These are phyloP conservation scores for Carassius gibelio DNA, from an alignment of 2,113 vertebrate species.

Conservation along the genomic window DNA sequence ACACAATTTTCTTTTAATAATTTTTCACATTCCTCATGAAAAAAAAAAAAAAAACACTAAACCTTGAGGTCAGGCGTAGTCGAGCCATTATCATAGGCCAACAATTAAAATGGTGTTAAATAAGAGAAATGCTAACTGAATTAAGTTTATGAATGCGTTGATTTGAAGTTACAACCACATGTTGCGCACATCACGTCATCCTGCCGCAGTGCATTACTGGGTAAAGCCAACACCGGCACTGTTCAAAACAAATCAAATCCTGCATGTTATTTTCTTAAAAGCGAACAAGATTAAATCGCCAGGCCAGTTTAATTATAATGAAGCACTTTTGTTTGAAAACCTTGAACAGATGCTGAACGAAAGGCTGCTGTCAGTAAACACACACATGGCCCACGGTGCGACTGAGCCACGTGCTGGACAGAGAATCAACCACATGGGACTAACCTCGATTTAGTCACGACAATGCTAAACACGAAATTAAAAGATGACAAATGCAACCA, in stretches of 20 bases:
- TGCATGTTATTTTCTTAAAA: neutral
- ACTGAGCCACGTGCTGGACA: conserved; percentile 27
- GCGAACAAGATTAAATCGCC: neutral
- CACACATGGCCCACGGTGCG: neutral
- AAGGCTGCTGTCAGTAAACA: conserved; percentile 8
- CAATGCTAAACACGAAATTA: neutral
- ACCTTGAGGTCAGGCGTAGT: too few relatives aligned
- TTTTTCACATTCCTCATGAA: neutral
- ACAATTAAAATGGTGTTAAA: neutral
- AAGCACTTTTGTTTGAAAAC: neutral
- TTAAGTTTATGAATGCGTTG: neutral
- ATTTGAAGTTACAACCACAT: conserved; percentile 27
- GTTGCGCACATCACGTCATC: conserved; percentile 29
- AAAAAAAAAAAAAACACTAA: neutral
- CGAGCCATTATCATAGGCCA: neutral
- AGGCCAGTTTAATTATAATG: neutral
- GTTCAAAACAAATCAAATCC: conserved; percentile 68
- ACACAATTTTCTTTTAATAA: neutral
- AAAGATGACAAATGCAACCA: too few relatives aligned
- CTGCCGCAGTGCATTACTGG: conserved; percentile 49
- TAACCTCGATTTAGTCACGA: neutral
- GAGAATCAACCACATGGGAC: neutral
- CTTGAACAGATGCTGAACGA: neutral
- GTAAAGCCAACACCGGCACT: conserved; percentile 25
- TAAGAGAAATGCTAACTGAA: neutral